phyloP scores from a whole-genome alignment of 2,888 invertebrate genomes.

The Monoplex corrugatus region DNA sequence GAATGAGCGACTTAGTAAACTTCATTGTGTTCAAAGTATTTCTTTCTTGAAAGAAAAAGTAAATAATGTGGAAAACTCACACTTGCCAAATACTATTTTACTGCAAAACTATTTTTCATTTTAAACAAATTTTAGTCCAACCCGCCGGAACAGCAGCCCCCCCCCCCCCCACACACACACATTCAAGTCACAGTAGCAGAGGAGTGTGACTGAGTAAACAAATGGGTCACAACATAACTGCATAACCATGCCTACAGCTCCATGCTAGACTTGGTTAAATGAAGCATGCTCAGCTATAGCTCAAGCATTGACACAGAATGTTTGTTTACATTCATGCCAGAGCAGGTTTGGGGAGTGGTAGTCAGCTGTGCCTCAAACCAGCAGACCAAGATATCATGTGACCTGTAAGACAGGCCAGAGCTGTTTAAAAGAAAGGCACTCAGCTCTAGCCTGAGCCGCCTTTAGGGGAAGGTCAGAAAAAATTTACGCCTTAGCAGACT shows the following conservation, averaged over 20 bases:
- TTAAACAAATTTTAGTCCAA: no score
- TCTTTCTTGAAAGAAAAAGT: constrained; percentile 5
- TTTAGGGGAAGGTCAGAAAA: neutral
- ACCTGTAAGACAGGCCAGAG: no score
- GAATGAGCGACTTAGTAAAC: neutral
- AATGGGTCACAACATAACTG: neutral
- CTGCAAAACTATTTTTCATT: constrained; percentile 11
- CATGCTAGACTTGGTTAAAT: neutral
- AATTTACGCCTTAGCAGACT: neutral
- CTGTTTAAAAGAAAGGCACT: no score
- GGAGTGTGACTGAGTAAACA: neutral
- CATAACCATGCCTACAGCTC: neutral
- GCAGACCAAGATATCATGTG: neutral
- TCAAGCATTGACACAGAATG: neutral
- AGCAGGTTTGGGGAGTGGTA: neutral
- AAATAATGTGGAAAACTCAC: no score
- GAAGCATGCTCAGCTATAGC: neutral
- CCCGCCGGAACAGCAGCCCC: no score
- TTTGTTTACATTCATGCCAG: neutral
- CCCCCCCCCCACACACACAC: no score
- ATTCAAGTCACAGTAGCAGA: neutral
- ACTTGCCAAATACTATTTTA: no score
- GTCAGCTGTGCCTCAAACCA: neutral
- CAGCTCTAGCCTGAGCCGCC: neutral
- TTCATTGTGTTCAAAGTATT: neutral